A percentile compares a stretch with the other conserved stretches of the same genome.
Evolutionary conservation across 2,113 vertebrate genomes (phyloP).

Genomic region (Tychaedon coryphoeus): DNA sequence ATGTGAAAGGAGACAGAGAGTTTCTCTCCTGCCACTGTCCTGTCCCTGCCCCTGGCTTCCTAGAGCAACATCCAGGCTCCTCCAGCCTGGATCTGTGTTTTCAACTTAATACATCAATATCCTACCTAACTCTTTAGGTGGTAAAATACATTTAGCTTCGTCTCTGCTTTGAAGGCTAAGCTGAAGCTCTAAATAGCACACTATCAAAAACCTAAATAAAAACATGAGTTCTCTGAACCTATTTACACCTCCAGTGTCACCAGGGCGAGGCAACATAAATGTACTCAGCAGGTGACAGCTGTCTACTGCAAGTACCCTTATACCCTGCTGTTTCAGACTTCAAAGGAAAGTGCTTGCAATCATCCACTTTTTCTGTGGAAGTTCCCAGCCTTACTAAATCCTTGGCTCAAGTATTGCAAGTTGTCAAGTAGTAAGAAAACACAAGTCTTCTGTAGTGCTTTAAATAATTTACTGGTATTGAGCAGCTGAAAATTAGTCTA

Average conservation of each 20-base stretch:
- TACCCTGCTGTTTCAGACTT: background rate
- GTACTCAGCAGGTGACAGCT: background rate
- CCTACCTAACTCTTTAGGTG: background rate
- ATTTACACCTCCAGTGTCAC: background rate
- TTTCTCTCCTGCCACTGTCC: background rate
- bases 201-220: background rate
- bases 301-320: background rate
- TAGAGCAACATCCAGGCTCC: background rate
- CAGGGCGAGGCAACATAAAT: background rate
- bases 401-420: background rate
- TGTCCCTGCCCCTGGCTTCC: background rate
- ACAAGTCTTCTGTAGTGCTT: background rate
- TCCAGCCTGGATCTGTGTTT: background rate
- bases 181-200: background rate
- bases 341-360: background rate
- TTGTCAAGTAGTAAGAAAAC: background rate
- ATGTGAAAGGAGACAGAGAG: background rate
- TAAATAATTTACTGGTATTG: background rate
- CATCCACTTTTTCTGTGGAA: background rate
- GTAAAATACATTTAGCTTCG: background rate
- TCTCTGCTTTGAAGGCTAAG: background rate
- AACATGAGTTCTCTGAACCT: background rate
- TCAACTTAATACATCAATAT: background rate
- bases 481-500: background rate
- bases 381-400: background rate